Evolutionary conservation across 1,140 invertebrate genomes (phyloP).

Genomic region (Ladona fulva): DNA sequence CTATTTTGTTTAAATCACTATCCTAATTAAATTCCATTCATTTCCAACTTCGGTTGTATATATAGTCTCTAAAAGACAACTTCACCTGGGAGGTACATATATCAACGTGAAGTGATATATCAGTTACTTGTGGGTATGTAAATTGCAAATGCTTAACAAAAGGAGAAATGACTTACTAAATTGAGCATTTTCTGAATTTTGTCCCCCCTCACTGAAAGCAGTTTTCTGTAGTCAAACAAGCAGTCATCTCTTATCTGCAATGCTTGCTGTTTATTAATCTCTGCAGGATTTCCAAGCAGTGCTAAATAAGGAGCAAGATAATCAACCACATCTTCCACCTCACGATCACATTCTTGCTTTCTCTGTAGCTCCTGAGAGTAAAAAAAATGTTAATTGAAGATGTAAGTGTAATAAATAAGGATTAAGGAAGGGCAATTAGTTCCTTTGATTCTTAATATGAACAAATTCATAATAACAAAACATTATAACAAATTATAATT

Average conservation of each 20-base stretch:
- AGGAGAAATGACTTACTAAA: slow-evolving; percentile 26
- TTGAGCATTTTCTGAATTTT: slow-evolving; percentile 43
- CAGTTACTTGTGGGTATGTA: neutral
- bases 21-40: no score
- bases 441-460: neutral
- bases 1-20: no score
- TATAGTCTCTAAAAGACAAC: no score
- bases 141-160: slow-evolving; percentile 25
- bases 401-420: neutral
- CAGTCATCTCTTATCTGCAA: slow-evolving; percentile 38
- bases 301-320: slow-evolving; percentile 48
- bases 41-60: no score
- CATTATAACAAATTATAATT: neutral
- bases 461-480: neutral
- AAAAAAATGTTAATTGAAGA: neutral
- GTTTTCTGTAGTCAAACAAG: slow-evolving; percentile 44
- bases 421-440: neutral
- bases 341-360: slow-evolving; percentile 30
- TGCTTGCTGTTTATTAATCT: slow-evolving; percentile 34
- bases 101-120: neutral
- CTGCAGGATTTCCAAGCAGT: slow-evolving; percentile 35
- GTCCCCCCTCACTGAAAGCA: slow-evolving; percentile 41
- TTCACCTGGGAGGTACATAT: neutral
- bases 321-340: slow-evolving; percentile 37
- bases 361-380: slow-evolving; percentile 33